Percentiles rank a stretch among this genome's conserved stretches.
These are phyloP conservation scores for Steromphala cineraria DNA, from an alignment of 2,888 invertebrate genomes.

Conservation along the genomic window DNA sequence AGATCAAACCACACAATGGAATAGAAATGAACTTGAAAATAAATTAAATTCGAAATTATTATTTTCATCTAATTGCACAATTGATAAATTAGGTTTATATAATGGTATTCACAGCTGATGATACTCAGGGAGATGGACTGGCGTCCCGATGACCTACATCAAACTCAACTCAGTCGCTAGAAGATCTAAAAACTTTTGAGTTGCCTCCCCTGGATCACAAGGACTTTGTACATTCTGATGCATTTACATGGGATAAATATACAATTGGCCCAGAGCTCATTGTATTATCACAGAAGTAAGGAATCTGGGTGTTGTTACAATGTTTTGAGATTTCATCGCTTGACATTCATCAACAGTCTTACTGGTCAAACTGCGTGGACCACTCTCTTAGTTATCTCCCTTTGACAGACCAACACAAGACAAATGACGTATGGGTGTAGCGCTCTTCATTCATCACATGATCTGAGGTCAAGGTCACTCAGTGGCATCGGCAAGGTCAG, in stretches of 20 bases:
- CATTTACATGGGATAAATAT: slow-evolving; percentile 9
- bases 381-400: not conserved
- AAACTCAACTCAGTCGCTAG: slow-evolving; percentile 6
- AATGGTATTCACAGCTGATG: slow-evolving; percentile 8
- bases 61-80: slow-evolving; percentile 8
- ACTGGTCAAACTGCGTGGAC: not conserved
- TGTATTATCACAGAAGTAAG: slow-evolving; percentile 21
- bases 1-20: slow-evolving; percentile 8
- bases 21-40: slow-evolving; percentile 8
- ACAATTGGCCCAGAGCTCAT: slow-evolving; percentile 24
- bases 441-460: not conserved
- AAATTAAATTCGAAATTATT: slow-evolving; percentile 8
- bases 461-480: slow-evolving; percentile 26
- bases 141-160: not conserved
- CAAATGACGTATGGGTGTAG: not conserved
- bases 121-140: not conserved
- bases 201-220: slow-evolving; percentile 1
- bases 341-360: not conserved
- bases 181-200: slow-evolving; percentile 1
- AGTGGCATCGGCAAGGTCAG: slow-evolving; percentile 29
- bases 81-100: slow-evolving; percentile 6
- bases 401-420: not conserved
- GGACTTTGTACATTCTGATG: slow-evolving; percentile 8
- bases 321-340: slow-evolving; percentile 13
- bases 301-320: slow-evolving; percentile 18